Percentiles rank a stretch among this genome's conserved stretches.
Conservation (phyloP, 35 echinoderm and acorn worm species). For the Apostichopus californicus region DNA sequence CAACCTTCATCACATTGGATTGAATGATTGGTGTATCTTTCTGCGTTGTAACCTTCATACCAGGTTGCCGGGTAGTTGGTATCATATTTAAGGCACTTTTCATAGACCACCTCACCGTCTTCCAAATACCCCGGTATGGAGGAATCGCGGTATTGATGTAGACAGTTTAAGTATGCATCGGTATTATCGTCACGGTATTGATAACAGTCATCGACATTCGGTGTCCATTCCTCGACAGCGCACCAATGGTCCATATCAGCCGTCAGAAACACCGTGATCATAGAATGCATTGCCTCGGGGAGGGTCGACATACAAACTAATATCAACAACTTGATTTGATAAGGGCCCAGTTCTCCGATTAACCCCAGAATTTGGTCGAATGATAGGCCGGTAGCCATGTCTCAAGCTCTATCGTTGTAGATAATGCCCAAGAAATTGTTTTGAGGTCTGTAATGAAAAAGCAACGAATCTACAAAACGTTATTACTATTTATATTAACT, state of each 20-base stretch:
- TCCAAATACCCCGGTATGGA: slow-evolving; percentile 31
- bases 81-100: slow-evolving; percentile 31
- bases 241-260: slow-evolving; percentile 62
- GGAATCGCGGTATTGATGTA: slow-evolving; percentile 27
- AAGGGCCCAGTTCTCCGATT: slow-evolving; percentile 28
- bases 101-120: slow-evolving; percentile 14
- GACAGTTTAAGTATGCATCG: slow-evolving; percentile 15
- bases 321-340: not conserved
- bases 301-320: slow-evolving; percentile 8
- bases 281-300: slow-evolving; percentile 31
- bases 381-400: not conserved
- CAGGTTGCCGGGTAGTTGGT: slow-evolving; percentile 18
- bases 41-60: slow-evolving; percentile 20
- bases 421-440: no score
- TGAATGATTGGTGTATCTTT: not conserved
- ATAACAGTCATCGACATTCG: slow-evolving; percentile 33
- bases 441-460: no score
- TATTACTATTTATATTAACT: no score
- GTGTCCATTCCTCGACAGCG: slow-evolving; percentile 29
- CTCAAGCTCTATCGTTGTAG: no score
- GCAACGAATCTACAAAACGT: no score
- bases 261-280: slow-evolving; percentile 46
- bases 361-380: slow-evolving; percentile 32
- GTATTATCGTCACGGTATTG: not conserved
- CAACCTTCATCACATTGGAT: slow-evolving; percentile 61